Evolutionary conservation across 1,140 invertebrate genomes (phyloP).

Genomic region (Drosophila repleta): DNA sequence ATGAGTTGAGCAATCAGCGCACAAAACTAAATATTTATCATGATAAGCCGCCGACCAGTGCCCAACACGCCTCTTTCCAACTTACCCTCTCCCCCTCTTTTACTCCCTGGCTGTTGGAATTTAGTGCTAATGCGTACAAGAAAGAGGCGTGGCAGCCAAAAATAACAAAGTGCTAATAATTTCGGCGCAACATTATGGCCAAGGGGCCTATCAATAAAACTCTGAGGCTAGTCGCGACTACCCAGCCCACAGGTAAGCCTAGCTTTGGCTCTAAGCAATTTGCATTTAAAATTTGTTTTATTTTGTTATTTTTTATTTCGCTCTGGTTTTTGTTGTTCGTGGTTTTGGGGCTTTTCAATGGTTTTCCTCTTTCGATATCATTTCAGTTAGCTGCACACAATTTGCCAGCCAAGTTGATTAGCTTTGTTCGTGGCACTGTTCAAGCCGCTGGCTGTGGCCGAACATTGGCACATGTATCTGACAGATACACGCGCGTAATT

Average conservation of each 20-base stretch:
- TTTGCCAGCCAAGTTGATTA: slow-evolving; percentile 49
- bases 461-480: slow-evolving; percentile 49
- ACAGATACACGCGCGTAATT: slow-evolving; percentile 73
- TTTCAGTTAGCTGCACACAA: slow-evolving; percentile 20
- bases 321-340: slow-evolving; percentile 19
- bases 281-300: slow-evolving; percentile 40
- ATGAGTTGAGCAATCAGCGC: background rate
- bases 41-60: background rate
- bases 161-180: slow-evolving; percentile 80
- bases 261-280: slow-evolving; percentile 33
- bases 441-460: slow-evolving; percentile 30
- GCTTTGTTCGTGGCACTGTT: slow-evolving; percentile 24
- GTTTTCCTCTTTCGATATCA: slow-evolving; percentile 22
- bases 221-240: slow-evolving; percentile 24
- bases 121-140: slow-evolving; percentile 75
- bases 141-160: slow-evolving; percentile 70
- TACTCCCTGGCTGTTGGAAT: slow-evolving; percentile 22
- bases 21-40: slow-evolving; percentile 4
- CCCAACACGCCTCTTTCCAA: background rate
- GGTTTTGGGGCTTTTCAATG: background rate
- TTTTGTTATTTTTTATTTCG: slow-evolving; percentile 4
- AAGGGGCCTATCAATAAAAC: slow-evolving; percentile 38
- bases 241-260: slow-evolving; percentile 1
- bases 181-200: slow-evolving; percentile 66
- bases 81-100: background rate